Conservation (phyloP, 2,113 vertebrate species). For the Boulengeromyrus knoepffleri region DNA sequence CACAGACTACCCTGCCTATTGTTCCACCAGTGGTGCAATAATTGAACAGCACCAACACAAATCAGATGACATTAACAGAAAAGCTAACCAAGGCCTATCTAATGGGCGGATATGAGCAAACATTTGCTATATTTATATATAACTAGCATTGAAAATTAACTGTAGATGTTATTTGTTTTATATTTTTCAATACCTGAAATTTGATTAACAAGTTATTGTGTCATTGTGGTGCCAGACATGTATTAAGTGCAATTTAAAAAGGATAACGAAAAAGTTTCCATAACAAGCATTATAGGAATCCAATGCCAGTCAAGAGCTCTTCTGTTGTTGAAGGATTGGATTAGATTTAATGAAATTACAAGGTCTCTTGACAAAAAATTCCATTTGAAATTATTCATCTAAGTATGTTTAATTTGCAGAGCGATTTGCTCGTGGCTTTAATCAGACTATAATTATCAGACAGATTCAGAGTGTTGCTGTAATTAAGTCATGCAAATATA, state of each 20-base stretch:
- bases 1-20: neutral
- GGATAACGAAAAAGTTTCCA: neutral
- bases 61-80: neutral
- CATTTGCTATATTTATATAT: neutral
- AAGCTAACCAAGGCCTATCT: neutral
- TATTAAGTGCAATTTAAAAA: neutral
- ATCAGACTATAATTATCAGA: conserved; percentile 26
- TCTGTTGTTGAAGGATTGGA: neutral
- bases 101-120: neutral
- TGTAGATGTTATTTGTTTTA: neutral
- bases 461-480: conserved; percentile 20
- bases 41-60: neutral
- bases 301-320: neutral
- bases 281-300: neutral
- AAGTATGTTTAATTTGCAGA: conserved; percentile 19
- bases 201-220: neutral
- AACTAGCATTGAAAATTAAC: neutral
- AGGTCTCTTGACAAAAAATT: conserved; percentile 17
- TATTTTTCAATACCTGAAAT: neutral
- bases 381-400: conserved; percentile 16
- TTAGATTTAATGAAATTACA: conserved; percentile 13
- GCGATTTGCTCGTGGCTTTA: conserved; percentile 21
- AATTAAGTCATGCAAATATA: conserved; percentile 25
- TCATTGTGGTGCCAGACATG: neutral
- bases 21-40: neutral